Evolutionary conservation across 2,113 vertebrate species (phyloP).

Genomic region (Phoxinus phoxinus): DNA sequence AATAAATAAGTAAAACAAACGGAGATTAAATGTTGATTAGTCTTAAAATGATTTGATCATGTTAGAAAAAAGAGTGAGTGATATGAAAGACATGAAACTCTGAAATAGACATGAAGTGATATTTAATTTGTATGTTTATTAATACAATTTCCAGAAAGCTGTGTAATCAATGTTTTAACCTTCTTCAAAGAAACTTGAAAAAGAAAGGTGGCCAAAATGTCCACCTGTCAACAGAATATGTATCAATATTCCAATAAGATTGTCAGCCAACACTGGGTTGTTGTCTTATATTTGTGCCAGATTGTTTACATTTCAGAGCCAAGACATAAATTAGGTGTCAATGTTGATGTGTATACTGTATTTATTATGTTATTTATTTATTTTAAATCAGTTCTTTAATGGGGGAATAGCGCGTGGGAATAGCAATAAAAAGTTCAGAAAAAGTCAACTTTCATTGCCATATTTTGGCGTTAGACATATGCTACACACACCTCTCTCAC

Average conservation of each 20-base stretch:
- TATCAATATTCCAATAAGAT: not conserved
- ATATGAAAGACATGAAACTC: not conserved
- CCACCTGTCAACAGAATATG: not conserved
- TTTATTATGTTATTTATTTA: not conserved
- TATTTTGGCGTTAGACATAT: not conserved
- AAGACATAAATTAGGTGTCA: conserved; percentile 15
- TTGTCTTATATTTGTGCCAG: not conserved
- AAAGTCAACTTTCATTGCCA: conserved; percentile 16
- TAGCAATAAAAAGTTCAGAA: not conserved
- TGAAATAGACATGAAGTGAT: not conserved
- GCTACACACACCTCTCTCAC: not conserved
- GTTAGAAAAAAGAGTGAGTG: not conserved
- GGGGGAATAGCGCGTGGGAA: not conserved
- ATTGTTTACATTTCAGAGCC: not conserved
- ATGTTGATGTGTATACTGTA: not conserved
- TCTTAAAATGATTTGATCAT: too few relatives aligned
- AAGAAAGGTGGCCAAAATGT: not conserved
- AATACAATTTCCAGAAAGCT: not conserved
- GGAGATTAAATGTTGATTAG: not conserved
- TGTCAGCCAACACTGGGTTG: not conserved
- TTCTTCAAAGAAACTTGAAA: not conserved
- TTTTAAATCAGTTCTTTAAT: not conserved
- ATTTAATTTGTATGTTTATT: too few relatives aligned
- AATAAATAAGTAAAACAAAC: not conserved
- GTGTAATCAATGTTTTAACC: not conserved